These are phyloP conservation scores for Arvicanthis niloticus DNA, from an alignment of 2,113 vertebrate genomes.

Conservation along the genomic window DNA sequence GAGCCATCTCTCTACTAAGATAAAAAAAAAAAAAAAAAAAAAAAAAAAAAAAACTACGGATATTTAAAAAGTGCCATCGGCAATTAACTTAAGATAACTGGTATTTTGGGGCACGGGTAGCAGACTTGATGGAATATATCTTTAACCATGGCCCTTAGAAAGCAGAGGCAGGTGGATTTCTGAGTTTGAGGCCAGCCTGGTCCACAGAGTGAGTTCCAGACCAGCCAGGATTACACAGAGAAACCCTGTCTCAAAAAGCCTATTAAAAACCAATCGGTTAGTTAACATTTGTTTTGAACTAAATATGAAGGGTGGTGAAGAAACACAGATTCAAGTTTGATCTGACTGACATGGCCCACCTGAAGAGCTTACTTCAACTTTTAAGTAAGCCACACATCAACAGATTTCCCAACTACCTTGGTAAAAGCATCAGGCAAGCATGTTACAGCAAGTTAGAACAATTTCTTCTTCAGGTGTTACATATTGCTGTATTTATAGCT, in stretches of 20 bases:
- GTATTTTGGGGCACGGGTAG: background rate
- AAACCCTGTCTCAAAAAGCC: background rate
- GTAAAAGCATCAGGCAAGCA: background rate
- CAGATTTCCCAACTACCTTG: background rate
- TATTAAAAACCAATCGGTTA: background rate
- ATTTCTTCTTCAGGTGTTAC: background rate
- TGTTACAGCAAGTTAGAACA: background rate
- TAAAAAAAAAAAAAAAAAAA: background rate
- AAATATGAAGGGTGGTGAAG: background rate
- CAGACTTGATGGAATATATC: background rate
- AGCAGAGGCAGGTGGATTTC: background rate
- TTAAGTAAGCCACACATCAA: background rate
- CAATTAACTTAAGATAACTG: background rate
- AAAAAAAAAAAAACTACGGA: background rate
- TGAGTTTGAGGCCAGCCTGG: background rate
- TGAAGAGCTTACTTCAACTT: background rate
- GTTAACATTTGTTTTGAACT: background rate
- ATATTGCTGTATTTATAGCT: background rate
- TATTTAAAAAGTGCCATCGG: background rate
- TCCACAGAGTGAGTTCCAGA: background rate
- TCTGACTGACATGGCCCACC: background rate
- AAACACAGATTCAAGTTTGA: background rate
- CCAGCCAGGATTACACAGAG: background rate
- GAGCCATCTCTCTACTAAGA: background rate
- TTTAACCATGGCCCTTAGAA: background rate